Evolutionary conservation across 1,140 invertebrate genomes (phyloP).

Genomic region (Neodiprion pinetum): DNA sequence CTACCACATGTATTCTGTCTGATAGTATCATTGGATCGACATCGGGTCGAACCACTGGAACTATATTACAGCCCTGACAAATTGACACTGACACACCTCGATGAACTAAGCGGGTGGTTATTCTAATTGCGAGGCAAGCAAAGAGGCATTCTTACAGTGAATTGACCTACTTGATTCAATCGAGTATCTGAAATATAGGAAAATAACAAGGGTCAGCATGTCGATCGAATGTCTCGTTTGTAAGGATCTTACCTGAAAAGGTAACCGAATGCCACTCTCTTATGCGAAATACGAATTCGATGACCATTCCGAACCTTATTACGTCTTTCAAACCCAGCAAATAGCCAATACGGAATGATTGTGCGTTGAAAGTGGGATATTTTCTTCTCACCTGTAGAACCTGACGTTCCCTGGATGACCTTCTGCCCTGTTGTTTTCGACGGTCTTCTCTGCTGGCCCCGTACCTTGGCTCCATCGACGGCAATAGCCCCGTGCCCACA

Average conservation of each 20-base stretch:
- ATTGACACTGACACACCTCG: neutral
- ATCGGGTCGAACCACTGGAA: too few relatives aligned
- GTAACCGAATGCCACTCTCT: neutral
- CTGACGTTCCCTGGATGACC: neutral
- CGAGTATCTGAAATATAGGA: neutral
- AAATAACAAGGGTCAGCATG: too few relatives aligned
- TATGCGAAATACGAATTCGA: neutral
- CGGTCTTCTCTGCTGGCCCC: constrained; percentile 54
- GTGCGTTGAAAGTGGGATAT: too few relatives aligned
- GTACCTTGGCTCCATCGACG: constrained; percentile 33
- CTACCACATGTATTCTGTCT: neutral
- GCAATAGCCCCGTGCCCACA: constrained; percentile 46
- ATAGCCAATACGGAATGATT: too few relatives aligned
- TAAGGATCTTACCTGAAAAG: neutral
- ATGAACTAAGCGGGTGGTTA: neutral
- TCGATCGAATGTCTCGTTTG: neutral
- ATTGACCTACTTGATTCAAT: neutral
- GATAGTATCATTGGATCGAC: too few relatives aligned
- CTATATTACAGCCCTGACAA: neutral
- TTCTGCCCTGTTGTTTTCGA: constrained; percentile 51
- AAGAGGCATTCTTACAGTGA: neutral
- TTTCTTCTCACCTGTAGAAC: neutral
- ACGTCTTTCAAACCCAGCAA: neutral
- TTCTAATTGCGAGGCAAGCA: neutral
- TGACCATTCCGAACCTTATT: neutral